phyloP scores from a whole-genome alignment of 2,888 invertebrate genomes.

The Synanthedon vespiformis region DNA sequence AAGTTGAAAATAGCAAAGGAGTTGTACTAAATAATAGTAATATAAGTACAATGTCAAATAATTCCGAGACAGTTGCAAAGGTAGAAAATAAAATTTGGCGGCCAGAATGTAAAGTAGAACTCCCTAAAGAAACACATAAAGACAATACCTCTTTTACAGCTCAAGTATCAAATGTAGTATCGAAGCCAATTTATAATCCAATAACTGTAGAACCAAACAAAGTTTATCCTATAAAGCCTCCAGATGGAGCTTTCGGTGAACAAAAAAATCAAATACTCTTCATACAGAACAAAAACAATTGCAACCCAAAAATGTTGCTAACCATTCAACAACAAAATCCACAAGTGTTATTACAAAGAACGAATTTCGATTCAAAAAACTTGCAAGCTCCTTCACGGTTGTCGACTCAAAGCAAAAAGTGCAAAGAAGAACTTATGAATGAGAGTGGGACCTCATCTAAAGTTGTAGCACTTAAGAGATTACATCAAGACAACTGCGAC shows the following conservation, averaged over 20 bases:
- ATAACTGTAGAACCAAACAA: conserved; percentile 36
- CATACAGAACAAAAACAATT: conserved; percentile 44
- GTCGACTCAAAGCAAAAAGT: conserved; percentile 49
- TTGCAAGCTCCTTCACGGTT: conserved; percentile 62
- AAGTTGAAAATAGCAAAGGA: conserved; percentile 8
- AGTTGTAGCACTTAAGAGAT: conserved; percentile 58
- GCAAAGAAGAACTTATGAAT: conserved; percentile 44
- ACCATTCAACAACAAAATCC: conserved; percentile 51
- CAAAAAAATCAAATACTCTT: conserved; percentile 53
- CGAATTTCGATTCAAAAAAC: conserved; percentile 57
- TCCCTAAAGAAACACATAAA: conserved; percentile 20
- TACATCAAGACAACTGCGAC: conserved; percentile 61
- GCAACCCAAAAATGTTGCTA: conserved; percentile 49
- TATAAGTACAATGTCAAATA: conserved; percentile 43
- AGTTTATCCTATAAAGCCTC: conserved; percentile 30
- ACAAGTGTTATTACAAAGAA: conserved; percentile 48
- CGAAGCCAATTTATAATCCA: conserved; percentile 32
- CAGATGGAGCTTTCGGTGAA: conserved; percentile 36
- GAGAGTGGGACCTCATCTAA: conserved; percentile 43
- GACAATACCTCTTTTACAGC: conserved; percentile 15
- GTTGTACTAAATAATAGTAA: conserved; percentile 13
- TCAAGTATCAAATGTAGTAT: conserved; percentile 9
- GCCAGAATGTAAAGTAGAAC: conserved; percentile 31
- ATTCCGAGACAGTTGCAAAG: conserved; percentile 48
- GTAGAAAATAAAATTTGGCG: conserved; percentile 36